Conservation (phyloP, 1,140 invertebrate genomes). For the Scaptomyza pallida region DNA sequence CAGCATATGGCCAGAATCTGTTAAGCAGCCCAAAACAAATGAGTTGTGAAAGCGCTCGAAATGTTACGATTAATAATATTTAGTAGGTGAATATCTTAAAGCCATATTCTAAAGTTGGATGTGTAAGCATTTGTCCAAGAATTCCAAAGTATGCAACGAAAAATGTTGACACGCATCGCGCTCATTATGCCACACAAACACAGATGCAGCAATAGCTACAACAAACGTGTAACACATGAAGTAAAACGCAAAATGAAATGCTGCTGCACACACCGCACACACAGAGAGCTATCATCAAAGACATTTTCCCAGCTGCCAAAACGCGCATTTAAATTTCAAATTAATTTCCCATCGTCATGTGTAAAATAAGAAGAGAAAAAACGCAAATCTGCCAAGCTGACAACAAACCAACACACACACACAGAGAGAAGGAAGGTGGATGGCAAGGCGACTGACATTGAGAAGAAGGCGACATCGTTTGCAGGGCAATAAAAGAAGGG, state of each 20-base stretch:
- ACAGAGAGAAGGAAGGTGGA: not conserved
- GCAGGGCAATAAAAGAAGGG: conserved; percentile 43
- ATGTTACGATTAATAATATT: conserved; percentile 21
- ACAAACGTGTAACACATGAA: conserved; percentile 36
- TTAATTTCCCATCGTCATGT: conserved; percentile 75
- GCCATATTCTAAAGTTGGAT: not conserved
- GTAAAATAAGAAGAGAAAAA: conserved; percentile 39
- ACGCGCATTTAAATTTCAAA: conserved; percentile 82
- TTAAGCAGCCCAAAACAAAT: conserved; percentile 45
- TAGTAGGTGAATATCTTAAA: not conserved
- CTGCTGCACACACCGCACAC: conserved; percentile 19
- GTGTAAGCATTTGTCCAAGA: not conserved
- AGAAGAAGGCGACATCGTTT: conserved; percentile 34
- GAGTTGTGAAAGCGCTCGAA: conserved; percentile 43
- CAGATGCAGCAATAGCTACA: no score
- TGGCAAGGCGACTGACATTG: not conserved
- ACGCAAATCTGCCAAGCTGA: conserved; percentile 78
- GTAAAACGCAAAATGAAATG: conserved; percentile 30
- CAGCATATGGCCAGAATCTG: conserved; percentile 46
- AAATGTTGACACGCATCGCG: conserved; percentile 48
- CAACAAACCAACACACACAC: conserved; percentile 32
- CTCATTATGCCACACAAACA: conserved; percentile 55
- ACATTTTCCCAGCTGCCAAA: conserved; percentile 56
- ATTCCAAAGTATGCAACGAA: conserved; percentile 13
- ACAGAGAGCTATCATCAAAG: conserved; percentile 55